phyloP scores from a whole-genome alignment of 2,113 vertebrate species.

The Euleptes europaea region DNA sequence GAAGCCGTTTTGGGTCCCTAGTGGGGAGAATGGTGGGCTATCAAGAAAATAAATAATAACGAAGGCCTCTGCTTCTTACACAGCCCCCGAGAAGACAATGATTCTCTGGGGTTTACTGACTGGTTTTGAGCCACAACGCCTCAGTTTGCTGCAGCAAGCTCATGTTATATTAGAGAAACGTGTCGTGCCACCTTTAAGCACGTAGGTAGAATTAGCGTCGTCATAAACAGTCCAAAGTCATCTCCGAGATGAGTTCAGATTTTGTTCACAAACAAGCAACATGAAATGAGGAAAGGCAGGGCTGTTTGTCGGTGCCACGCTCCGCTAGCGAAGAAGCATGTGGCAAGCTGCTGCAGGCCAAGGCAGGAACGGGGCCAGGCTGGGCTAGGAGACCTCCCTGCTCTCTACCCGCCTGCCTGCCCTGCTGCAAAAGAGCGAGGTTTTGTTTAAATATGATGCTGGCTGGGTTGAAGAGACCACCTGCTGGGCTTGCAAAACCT shows the following conservation, averaged over 20 bases:
- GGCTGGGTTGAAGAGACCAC: too few species aligned
- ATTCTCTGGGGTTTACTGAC: background rate
- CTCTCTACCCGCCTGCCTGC: too few species aligned
- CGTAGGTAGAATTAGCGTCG: background rate
- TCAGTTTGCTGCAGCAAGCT: background rate
- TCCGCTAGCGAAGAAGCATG: background rate
- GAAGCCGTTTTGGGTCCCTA: too few species aligned
- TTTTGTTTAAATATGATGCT: too few species aligned
- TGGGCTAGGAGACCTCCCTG: background rate
- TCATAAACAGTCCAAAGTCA: background rate
- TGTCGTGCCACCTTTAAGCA: background rate
- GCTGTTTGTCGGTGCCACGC: background rate
- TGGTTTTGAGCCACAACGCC: background rate
- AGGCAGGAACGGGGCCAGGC: background rate
- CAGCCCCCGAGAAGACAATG: background rate
- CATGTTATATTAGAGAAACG: background rate
- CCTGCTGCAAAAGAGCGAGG: too few species aligned
- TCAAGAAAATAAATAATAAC: background rate
- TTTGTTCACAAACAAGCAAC: background rate
- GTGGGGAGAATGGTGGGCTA: too few species aligned
- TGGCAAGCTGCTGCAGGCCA: background rate
- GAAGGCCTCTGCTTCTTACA: background rate
- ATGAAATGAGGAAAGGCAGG: background rate
- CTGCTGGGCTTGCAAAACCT: too few species aligned
- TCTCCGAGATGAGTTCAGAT: background rate